Percentiles rank a stretch among this genome's conserved stretches.
phyloP scores from a whole-genome alignment of 2,113 vertebrate genomes.

The Corythaeola cristata region DNA sequence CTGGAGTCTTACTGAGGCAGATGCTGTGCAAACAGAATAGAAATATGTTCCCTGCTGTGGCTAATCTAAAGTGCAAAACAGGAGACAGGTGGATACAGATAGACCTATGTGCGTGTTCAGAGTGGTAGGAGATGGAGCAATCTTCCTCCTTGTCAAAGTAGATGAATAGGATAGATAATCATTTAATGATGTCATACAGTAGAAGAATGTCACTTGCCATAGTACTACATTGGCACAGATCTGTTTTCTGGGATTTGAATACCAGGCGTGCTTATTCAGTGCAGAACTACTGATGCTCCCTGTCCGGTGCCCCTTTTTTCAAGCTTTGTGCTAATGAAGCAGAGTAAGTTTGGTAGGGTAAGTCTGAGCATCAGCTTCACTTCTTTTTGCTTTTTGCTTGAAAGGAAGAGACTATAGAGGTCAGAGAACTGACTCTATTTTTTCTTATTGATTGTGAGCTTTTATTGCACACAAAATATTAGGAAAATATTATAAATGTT shows the following conservation, averaged over 20 bases:
- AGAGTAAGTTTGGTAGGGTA: background rate
- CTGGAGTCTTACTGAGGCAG: background rate
- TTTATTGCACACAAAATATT: background rate
- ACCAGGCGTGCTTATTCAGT: background rate
- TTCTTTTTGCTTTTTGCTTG: background rate
- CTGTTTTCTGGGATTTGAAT: background rate
- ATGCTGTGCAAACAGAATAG: background rate
- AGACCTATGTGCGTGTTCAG: background rate
- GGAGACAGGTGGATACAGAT: background rate
- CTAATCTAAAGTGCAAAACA: background rate
- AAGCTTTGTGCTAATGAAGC: background rate
- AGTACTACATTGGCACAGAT: background rate
- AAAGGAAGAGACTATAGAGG: background rate
- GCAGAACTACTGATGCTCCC: background rate
- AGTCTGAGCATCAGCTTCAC: background rate
- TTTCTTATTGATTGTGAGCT: background rate
- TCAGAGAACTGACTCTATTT: rapidly evolving
- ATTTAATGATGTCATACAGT: background rate
- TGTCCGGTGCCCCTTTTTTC: background rate
- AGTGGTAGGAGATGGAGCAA: background rate
- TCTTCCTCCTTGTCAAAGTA: background rate
- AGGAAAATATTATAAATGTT: background rate
- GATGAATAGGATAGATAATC: background rate
- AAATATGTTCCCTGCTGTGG: background rate
- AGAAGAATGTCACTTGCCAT: background rate